Percentiles rank a stretch among this genome's conserved stretches.
Conservation (phyloP, 2,888 invertebrate genomes). For the Fragum whitleyi region DNA sequence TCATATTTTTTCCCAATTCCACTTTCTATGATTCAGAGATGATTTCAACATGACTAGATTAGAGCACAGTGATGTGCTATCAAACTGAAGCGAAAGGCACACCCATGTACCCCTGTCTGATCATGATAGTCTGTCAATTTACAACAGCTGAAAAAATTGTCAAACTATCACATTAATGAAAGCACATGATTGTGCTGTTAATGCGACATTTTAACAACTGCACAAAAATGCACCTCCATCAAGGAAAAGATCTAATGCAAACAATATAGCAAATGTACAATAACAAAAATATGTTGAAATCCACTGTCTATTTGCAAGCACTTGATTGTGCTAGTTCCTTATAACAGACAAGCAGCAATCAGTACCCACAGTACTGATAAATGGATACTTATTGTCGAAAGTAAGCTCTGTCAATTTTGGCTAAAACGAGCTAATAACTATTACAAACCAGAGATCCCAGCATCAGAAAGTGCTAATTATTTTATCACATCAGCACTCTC, state of each 20-base stretch:
- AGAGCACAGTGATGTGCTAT: neutral
- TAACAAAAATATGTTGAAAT: too few species aligned
- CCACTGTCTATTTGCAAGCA: constrained; percentile 35
- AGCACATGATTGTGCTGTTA: constrained; percentile 12
- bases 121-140: neutral
- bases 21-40: too few species aligned
- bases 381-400: too few species aligned
- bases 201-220: neutral
- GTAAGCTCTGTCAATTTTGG: too few species aligned
- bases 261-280: too few species aligned
- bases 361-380: constrained; percentile 10
- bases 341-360: constrained; percentile 20
- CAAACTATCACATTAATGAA: neutral
- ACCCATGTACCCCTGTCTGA: neutral
- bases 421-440: too few species aligned
- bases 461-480: constrained; percentile 62
- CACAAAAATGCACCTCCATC: constrained; percentile 18
- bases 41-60: too few species aligned
- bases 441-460: constrained; percentile 43
- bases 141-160: neutral
- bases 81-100: neutral
- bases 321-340: constrained; percentile 45
- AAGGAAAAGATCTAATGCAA: neutral
- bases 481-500: constrained; percentile 36
- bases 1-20: too few species aligned